Base-by-base conservation (phyloP, 2,113 vertebrate species). In the Ammospiza nelsoni region DNA sequence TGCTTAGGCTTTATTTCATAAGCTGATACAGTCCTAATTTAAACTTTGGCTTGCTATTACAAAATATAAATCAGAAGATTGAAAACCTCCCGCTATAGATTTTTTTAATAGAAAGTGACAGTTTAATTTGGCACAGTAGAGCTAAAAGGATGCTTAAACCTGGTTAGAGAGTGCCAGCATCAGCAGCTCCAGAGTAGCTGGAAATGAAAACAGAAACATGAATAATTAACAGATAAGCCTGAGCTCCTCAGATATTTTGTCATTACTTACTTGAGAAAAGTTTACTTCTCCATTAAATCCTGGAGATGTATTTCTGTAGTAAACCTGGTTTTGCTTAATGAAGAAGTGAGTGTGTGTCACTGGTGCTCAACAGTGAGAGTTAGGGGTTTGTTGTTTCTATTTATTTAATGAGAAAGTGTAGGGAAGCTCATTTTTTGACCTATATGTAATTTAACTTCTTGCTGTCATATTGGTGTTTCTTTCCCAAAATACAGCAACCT, bases 51-150 rank as follows among this genome's bases (percentile, higher is more conserved):
- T 94, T 95, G 20, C 69, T 94, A 66, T 94, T 96, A 27, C 59
- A 48, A 79, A 73, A 24, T 74, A 76, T 90, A 94, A 94, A 96
- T 94, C 90, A 92, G 67, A 95, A 90, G 93, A 97, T 97, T 94
- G 96, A 97, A 96, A 95, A 59, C 81, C 48, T 95, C 69, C 84
- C 3, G 2, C 81, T 95, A 89, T 81, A 93, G 93, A 95, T 95
- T 92, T 97, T 97, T 97, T 96, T 96, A 97, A 94, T 96, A 94
- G 87, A 85, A 96, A 95, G 79, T 96, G 96, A 94, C 94, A 96
- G 93, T 97, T 97, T 96, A 97, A 97, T 96, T 97, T 97, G 93
- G 89, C 89, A 83, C 87, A 93, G 76, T 95, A 89, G 92, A 94
- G 76, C 91, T 96, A 87, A 94, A 97, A 89, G 76, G 76, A 83